Conservation (phyloP, 1,140 invertebrate species). For the Drosophila kohkoa region DNA sequence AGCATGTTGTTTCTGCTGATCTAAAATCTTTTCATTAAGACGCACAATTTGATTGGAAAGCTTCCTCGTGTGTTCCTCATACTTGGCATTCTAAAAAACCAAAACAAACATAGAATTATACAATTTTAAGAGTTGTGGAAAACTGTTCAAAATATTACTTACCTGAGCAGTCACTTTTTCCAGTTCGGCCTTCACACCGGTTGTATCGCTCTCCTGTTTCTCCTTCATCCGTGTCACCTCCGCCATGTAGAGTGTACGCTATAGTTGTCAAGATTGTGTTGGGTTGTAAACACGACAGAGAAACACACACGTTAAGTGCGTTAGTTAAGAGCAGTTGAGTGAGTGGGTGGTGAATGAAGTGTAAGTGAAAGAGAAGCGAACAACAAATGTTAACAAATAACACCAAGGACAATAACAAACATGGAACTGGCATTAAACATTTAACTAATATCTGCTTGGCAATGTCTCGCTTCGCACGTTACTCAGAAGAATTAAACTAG, state of each 20-base stretch:
- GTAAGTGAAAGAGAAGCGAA: conserved; percentile 17
- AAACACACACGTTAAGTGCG: neutral
- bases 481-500: too few species aligned
- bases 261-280: conserved; percentile 40
- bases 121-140: neutral
- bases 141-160: conserved; percentile 11
- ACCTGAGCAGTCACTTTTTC: conserved; percentile 66
- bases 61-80: conserved; percentile 76
- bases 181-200: conserved; percentile 50
- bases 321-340: conserved; percentile 8
- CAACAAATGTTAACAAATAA: conserved; percentile 31
- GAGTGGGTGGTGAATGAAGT: neutral
- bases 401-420: conserved; percentile 32
- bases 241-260: conserved; percentile 85
- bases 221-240: conserved; percentile 85
- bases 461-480: too few species aligned
- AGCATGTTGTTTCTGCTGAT: conserved; percentile 75
- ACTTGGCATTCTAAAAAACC: conserved; percentile 64
- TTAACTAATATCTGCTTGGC: neutral
- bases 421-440: conserved; percentile 2
- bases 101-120: neutral
- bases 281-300: conserved; percentile 11
- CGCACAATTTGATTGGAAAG: conserved; percentile 78
- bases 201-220: conserved; percentile 81
- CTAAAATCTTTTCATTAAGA: conserved; percentile 75